phyloP scores from a whole-genome alignment of 2,888 invertebrate genomes.

The Acanthosoma haemorrhoidale region DNA sequence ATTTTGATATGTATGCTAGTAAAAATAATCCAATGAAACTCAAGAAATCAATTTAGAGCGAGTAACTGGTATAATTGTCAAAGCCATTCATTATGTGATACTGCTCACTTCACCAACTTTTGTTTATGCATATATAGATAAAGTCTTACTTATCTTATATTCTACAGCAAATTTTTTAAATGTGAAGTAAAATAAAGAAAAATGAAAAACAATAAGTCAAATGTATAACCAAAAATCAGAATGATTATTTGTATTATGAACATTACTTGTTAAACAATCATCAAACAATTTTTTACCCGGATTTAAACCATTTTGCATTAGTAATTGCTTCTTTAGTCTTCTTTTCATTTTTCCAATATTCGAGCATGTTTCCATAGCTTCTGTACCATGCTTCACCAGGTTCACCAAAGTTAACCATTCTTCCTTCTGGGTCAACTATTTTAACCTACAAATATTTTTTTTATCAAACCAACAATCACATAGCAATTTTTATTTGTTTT shows the following conservation, averaged over 20 bases:
- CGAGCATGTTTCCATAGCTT: slow-evolving; percentile 71
- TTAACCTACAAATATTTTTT: slow-evolving; percentile 49
- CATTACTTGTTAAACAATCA: neutral
- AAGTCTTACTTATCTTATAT: too few relatives aligned
- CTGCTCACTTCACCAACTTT: too few relatives aligned
- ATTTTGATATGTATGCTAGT: too few relatives aligned
- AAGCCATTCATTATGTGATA: too few relatives aligned
- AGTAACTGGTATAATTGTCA: too few relatives aligned
- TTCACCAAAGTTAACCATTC: slow-evolving; percentile 61
- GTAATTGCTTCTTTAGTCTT: slow-evolving; percentile 65
- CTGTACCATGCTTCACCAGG: slow-evolving; percentile 70
- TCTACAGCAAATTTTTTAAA: too few relatives aligned
- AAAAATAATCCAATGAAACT: too few relatives aligned
- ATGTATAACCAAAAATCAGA: too few relatives aligned
- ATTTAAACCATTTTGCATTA: slow-evolving; percentile 69
- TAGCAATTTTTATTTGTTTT: neutral
- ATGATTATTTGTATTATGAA: neutral
- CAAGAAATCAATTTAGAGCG: too few relatives aligned
- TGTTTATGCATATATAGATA: too few relatives aligned
- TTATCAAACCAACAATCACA: neutral
- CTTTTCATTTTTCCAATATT: slow-evolving; percentile 73
- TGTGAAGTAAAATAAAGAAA: too few relatives aligned
- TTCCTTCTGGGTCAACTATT: slow-evolving; percentile 59
- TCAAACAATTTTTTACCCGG: slow-evolving; percentile 60
- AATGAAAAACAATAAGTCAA: too few relatives aligned